Evolutionary conservation across 2,888 invertebrate species (phyloP), one percentile per base, ranked within the genome.

Genomic region (Oxystoma pomonae): DNA sequence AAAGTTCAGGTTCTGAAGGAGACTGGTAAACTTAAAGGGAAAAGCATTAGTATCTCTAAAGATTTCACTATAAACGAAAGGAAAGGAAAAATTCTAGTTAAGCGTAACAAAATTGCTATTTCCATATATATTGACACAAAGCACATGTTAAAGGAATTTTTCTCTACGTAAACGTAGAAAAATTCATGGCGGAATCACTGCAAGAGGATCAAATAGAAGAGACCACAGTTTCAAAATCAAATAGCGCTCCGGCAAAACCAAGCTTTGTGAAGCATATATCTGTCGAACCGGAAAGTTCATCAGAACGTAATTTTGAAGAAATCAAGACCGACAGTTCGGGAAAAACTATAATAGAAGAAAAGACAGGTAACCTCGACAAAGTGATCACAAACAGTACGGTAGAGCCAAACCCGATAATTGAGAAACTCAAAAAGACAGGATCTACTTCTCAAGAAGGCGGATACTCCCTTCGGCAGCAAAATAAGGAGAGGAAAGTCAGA

Each of bases 61-160:
- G 53, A 53, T 53, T 53, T 53, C 3, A 53, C 53, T 7, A 53
- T 3, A n/a, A 19, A 53, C 5, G 53, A 53, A 19, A 16, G 53
- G 7, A 19, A 53, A 53, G 19, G 53, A 53, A 53, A 53, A 19
- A 53, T 53, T 53, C 53, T 53, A 53, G 53, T 53, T 7, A 53
- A 53, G 19, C 53, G n/a, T 19, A 53, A 53, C 5, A 53, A 53
- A 53, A 53, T 53, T n/a, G 53, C 53, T 35, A 12, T 35, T 35
- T 3, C 35, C n/a, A n/a, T n/a, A n/a, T n/a, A 35, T 12, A 35
- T 7, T 3, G 35, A 12, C 35, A 35, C 5, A 35, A 35, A 12
- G 3, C 35, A 35, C 35, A 35, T 12, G 12, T 35, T 12, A 35
- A 35, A 35, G 35, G 35, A 3, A 35, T 35, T 35, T 35, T 35